phyloP scores from a whole-genome alignment of 2,797 vertebrate genomes.

The Bovichtus diacanthus region DNA sequence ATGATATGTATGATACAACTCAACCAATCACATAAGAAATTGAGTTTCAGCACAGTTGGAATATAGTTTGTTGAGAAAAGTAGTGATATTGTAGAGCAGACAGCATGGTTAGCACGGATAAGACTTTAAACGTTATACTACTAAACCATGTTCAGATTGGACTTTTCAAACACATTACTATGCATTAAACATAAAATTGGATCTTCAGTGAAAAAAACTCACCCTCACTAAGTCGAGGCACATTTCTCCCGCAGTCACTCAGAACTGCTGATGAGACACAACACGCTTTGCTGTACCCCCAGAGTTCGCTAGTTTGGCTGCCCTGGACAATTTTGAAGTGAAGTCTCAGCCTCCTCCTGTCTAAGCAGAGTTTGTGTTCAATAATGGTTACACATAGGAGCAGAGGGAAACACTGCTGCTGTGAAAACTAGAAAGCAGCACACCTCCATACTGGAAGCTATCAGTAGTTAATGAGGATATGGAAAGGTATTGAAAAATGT shows the following conservation, averaged over 20 bases:
- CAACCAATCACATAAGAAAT: not conserved
- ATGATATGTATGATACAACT: not conserved
- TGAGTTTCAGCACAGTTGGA: constrained; percentile 1
- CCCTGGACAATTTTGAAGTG: constrained; percentile 54
- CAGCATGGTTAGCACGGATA: not conserved
- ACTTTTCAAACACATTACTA: constrained; percentile 43
- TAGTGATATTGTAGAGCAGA: not conserved
- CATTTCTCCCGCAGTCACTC: constrained; percentile 41
- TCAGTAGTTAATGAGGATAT: constrained; percentile 45
- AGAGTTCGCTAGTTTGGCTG: constrained; percentile 55
- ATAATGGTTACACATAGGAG: constrained; percentile 52
- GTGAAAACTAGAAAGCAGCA: constrained; percentile 43
- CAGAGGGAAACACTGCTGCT: constrained; percentile 37
- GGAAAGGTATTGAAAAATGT: constrained; percentile 19
- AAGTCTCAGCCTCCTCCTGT: constrained; percentile 50
- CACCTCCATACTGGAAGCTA: constrained; percentile 31
- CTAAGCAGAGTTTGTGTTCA: constrained; percentile 65
- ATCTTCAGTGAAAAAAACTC: constrained; percentile 29
- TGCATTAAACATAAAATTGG: constrained; percentile 53
- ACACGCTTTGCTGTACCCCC: constrained; percentile 34
- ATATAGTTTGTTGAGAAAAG: not conserved
- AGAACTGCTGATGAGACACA: constrained; percentile 75
- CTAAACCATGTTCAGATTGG: constrained; percentile 13
- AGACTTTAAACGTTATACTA: not conserved
- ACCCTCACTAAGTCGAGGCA: constrained; percentile 30